phyloP scores from a whole-genome alignment of 2,888 invertebrate species.

The Andrena marginata region DNA sequence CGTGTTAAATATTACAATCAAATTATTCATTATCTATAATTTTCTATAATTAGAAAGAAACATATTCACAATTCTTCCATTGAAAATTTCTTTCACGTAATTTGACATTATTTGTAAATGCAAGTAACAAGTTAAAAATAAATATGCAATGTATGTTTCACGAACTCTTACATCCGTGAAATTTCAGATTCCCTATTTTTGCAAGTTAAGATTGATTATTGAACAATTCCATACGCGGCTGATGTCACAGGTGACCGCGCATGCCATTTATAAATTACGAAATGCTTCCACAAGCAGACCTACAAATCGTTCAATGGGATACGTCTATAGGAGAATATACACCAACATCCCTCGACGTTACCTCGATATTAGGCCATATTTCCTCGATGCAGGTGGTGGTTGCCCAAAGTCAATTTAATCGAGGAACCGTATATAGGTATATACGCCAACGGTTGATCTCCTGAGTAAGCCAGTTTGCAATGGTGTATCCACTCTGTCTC shows the following conservation, averaged over 20 bases:
- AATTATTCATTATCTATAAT: no score
- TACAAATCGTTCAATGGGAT: conserved; percentile 58
- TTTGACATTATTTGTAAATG: not conserved
- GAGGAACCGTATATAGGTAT: conserved; percentile 59
- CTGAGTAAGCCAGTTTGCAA: conserved; percentile 57
- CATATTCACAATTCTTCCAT: no score
- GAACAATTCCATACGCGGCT: not conserved
- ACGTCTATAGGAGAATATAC: conserved; percentile 55
- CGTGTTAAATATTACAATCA: no score
- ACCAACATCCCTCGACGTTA: conserved; percentile 52
- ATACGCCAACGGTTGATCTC: conserved; percentile 55
- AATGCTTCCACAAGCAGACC: conserved; percentile 36
- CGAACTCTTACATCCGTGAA: not conserved
- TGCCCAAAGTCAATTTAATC: conserved; percentile 73
- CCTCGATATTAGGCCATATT: conserved; percentile 72
- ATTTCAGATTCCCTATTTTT: not conserved
- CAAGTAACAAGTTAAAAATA: not conserved
- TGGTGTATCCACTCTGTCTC: conserved; percentile 22
- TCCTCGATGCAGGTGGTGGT: conserved; percentile 70
- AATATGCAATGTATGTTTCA: not conserved
- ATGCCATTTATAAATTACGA: conserved; percentile 58
- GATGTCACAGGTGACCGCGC: conserved; percentile 2
- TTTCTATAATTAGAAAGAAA: no score
- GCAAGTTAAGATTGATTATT: not conserved
- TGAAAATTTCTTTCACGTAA: no score